Evolutionary conservation across 2,888 invertebrate genomes (phyloP).

Genomic region (Ichneumoninae sp.): DNA sequence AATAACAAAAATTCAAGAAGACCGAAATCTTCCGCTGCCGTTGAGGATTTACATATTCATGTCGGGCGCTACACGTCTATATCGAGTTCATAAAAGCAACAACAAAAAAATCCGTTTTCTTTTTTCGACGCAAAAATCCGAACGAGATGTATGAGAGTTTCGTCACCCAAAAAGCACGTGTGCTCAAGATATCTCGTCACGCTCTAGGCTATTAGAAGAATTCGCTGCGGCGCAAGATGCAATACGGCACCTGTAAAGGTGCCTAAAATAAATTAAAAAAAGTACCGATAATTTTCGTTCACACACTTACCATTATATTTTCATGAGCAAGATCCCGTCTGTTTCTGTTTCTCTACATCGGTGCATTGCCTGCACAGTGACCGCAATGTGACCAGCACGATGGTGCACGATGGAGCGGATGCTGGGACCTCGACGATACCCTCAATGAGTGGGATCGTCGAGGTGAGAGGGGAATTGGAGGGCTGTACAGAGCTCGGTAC

Average conservation of each 20-base stretch:
- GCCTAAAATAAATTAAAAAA: not conserved
- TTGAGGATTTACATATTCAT: slow-evolving; percentile 61
- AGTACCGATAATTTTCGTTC: not conserved
- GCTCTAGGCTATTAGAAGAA: not conserved
- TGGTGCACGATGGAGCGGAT: not conserved
- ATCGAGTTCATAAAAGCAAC: slow-evolving; percentile 31
- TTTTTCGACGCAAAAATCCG: slow-evolving; percentile 37
- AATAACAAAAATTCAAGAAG: slow-evolving; percentile 22
- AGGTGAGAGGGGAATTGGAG: not conserved
- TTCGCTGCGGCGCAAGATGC: not conserved
- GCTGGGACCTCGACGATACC: slow-evolving; percentile 22
- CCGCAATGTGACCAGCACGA: slow-evolving; percentile 15
- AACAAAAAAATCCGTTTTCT: slow-evolving; percentile 36
- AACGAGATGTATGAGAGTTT: slow-evolving; percentile 43
- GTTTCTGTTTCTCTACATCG: not conserved
- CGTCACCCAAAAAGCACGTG: slow-evolving; percentile 19
- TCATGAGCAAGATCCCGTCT: not conserved
- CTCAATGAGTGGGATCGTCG: slow-evolving; percentile 11
- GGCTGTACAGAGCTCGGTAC: slow-evolving; percentile 12
- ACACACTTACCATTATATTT: not conserved
- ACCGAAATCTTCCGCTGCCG: slow-evolving; percentile 47
- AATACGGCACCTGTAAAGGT: not conserved
- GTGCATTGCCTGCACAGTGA: slow-evolving; percentile 1
- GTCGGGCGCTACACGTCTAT: slow-evolving; percentile 17
- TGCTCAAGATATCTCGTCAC: not conserved